Evolutionary conservation across 2,113 vertebrate genomes (phyloP), one percentile per base, ranked within the genome.

Genomic region (Actenoides lindsayi): DNA sequence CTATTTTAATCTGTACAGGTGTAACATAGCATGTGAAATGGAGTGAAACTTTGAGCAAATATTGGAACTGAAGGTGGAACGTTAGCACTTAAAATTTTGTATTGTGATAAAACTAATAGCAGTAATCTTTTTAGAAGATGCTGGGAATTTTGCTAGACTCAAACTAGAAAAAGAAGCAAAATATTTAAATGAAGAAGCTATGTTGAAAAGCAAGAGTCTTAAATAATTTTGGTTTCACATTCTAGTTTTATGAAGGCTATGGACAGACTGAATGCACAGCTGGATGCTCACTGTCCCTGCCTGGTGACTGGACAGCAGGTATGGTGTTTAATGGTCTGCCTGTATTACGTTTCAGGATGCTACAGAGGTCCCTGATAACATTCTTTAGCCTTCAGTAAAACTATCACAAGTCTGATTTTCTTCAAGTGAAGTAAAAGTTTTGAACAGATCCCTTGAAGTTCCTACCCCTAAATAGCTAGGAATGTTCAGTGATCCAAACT

Each of bases 281-380:
- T 25, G 99, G 99, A 8, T 99, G 99, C 83, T 97, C 98, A 18
- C 97, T 99, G 96, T 98, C 98, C 2, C 6, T 99, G 68, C 99
- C 99, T 53, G 99, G 99, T 11, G 99, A 99, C 97, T 99, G 99
- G 99, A 98, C 98, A 33, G 99, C 99, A 98, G 99, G 99, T 99
- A 98, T 35, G 35, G n/a, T 27, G 13, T 80, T 70, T 56, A 39
- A 20, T 6, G 7, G 17, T 90, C 39, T 44, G 42, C 7, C 35
- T 35, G 5, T 46, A 7, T 23, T 53, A 64, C 46, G 56, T 8
- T 76, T 83, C 35, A 44, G n/a, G 21, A 54, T 75, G 13, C 33
- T 79, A 13, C 54, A 30, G 46, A 59, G n/a, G 31, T 59, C 28
- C 42, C 59, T 67, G 15, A 5, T 87, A 44, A n/a, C 18, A 46